Conservation (phyloP, 2,888 invertebrate species). For the Drosophila suboccidentalis region DNA sequence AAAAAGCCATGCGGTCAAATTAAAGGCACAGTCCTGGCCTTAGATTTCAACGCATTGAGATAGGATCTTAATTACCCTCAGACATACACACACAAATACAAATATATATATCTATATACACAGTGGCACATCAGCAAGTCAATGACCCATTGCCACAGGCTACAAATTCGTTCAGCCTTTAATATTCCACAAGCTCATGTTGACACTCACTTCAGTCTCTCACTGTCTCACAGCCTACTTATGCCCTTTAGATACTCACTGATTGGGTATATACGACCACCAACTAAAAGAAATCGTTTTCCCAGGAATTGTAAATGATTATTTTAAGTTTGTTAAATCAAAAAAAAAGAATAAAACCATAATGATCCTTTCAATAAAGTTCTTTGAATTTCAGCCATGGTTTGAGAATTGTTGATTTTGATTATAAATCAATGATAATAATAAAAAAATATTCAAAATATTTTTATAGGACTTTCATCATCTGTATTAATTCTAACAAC, state of each 20-base stretch:
- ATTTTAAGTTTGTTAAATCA: too few relatives aligned
- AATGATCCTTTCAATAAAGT: too few relatives aligned
- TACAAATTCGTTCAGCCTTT: conserved; percentile 48
- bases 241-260: background rate
- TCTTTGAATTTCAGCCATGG: too few relatives aligned
- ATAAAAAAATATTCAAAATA: too few relatives aligned
- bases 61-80: conserved; percentile 71
- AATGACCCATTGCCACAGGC: conserved; percentile 40
- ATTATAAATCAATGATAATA: too few relatives aligned
- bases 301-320: too few relatives aligned
- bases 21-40: conserved; percentile 40
- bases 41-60: conserved; percentile 61
- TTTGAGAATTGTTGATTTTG: too few relatives aligned
- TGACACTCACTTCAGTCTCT: conserved; percentile 25
- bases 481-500: too few relatives aligned
- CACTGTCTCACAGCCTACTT: background rate
- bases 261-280: background rate
- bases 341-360: too few relatives aligned
- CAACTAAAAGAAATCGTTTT: background rate
- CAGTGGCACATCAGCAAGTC: conserved; percentile 45
- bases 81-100: background rate
- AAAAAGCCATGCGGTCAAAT: conserved; percentile 20
- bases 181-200: conserved; percentile 47
- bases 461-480: too few relatives aligned
- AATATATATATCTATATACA: background rate